A percentile compares a stretch with the other conserved stretches of the same genome.
Conservation (phyloP, 1,140 invertebrate species). For the Lucilia cuprina region DNA sequence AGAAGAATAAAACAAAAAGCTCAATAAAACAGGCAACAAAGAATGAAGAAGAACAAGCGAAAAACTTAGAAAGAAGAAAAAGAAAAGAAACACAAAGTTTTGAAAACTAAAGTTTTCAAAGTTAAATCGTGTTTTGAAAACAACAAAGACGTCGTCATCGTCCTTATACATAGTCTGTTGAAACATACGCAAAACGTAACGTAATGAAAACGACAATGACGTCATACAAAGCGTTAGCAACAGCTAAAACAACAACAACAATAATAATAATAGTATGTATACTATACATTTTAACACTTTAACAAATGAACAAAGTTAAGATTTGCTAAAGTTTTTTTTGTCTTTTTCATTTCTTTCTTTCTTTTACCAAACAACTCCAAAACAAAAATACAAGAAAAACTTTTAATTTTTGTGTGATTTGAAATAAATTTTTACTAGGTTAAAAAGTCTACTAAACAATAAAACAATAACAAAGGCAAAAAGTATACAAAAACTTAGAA, state of each 20-base stretch:
- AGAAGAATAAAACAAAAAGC: not conserved
- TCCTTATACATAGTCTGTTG: too few relatives aligned
- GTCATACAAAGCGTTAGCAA: not conserved
- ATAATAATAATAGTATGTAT: not conserved
- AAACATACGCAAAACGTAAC: too few relatives aligned
- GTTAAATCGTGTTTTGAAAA: slow-evolving; percentile 25
- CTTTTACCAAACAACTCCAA: too few relatives aligned
- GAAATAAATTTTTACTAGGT: slow-evolving; percentile 8
- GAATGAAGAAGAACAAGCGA: not conserved
- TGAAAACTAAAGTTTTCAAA: slow-evolving; percentile 26
- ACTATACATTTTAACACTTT: slow-evolving; percentile 28
- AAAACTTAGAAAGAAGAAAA: slow-evolving; percentile 19
- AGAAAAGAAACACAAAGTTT: slow-evolving; percentile 13
- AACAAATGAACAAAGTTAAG: slow-evolving; percentile 19
- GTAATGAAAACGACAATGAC: not conserved
- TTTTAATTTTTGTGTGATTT: not conserved
- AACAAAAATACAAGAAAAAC: not conserved
- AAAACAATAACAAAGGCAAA: not conserved
- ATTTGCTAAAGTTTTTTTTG: not conserved
- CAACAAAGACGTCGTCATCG: not conserved
- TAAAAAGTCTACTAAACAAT: not conserved
- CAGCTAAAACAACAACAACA: too few relatives aligned
- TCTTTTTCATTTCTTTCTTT: too few relatives aligned
- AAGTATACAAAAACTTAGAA: not conserved
- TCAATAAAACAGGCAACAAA: not conserved